Evolutionary conservation across 2,888 invertebrate species (phyloP).

Genomic region (Cremastobaeus sp.): DNA sequence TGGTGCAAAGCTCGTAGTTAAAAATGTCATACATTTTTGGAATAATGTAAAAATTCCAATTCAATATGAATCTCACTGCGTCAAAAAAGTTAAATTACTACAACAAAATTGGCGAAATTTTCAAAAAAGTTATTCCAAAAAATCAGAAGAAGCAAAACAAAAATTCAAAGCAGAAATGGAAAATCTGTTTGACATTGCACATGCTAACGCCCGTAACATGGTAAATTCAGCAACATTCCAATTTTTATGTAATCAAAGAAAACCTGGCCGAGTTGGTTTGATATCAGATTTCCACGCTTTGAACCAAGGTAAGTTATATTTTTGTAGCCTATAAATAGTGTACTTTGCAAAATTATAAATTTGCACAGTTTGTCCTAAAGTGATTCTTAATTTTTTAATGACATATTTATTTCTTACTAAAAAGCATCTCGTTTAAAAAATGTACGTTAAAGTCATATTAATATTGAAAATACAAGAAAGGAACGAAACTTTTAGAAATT

Average conservation of each 20-base stretch:
- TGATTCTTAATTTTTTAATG: too few relatives aligned
- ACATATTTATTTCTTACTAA: too few relatives aligned
- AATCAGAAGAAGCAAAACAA: not conserved
- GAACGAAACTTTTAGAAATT: too few relatives aligned
- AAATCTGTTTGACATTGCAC: not conserved
- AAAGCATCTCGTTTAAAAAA: too few relatives aligned
- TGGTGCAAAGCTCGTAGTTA: not conserved
- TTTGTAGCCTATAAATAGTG: too few relatives aligned
- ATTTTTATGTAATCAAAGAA: not conserved
- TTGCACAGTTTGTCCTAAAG: too few relatives aligned
- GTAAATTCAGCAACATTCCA: not conserved
- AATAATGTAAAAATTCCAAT: not conserved
- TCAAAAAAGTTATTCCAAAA: not conserved
- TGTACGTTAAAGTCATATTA: too few relatives aligned
- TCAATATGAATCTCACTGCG: not conserved
- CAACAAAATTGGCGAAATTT: not conserved
- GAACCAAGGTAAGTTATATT: too few relatives aligned
- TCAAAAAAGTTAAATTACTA: not conserved
- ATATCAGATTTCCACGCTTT: slow-evolving; percentile 1
- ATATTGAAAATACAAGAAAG: too few relatives aligned
- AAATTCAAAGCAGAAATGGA: not conserved
- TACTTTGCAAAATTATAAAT: too few relatives aligned
- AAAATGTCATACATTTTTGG: not conserved
- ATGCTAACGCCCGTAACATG: not conserved
- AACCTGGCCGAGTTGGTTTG: not conserved